Evolutionary conservation across 2,113 vertebrate genomes (phyloP).

Genomic region (Rafetus swinhoei): DNA sequence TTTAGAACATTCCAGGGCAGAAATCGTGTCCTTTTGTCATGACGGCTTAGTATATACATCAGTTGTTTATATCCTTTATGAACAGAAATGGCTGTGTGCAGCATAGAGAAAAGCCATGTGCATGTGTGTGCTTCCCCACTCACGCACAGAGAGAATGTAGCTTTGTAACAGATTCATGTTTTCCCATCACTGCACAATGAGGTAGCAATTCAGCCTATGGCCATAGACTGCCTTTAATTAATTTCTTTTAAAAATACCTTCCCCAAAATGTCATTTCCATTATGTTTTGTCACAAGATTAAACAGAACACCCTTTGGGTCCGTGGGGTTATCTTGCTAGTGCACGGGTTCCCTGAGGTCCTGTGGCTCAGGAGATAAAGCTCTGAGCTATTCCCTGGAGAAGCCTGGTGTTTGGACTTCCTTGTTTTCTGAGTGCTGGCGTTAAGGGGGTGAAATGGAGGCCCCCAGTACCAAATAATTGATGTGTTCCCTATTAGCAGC

Average conservation of each 20-base stretch:
- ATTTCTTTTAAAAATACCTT: conserved; percentile 38
- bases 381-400: neutral
- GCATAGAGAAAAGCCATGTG: neutral
- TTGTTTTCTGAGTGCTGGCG: neutral
- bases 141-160: neutral
- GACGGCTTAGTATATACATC: neutral
- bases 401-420: neutral
- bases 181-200: neutral
- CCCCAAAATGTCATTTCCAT: conserved; percentile 22
- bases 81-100: neutral
- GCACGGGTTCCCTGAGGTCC: conserved; percentile 41
- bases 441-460: neutral
- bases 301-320: neutral
- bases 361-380: conserved; percentile 67
- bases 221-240: conserved; percentile 28
- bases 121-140: neutral
- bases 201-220: neutral
- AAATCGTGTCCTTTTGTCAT: neutral
- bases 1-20: conserved; percentile 5
- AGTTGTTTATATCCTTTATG: neutral
- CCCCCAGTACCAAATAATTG: neutral
- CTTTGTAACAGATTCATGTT: neutral
- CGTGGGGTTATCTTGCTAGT: conserved; percentile 60
- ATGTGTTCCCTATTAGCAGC: neutral
- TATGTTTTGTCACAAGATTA: conserved; percentile 41